A percentile compares a stretch with the other conserved stretches of the same genome.
Evolutionary conservation across 1,140 invertebrate genomes (phyloP).

Genomic region (Linepithema humile): DNA sequence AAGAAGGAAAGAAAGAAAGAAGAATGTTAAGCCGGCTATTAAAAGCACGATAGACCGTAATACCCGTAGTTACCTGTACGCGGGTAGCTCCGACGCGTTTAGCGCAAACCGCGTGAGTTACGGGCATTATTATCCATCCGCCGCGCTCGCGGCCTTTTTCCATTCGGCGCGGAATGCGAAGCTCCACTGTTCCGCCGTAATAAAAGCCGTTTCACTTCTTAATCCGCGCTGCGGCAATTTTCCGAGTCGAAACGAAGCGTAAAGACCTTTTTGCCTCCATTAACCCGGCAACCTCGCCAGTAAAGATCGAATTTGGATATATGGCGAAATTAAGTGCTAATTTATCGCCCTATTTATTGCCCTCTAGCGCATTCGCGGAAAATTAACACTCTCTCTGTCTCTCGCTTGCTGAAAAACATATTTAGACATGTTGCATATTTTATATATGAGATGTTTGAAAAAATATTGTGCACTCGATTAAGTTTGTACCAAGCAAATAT

Average conservation of each 20-base stretch:
- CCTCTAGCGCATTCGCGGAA: too few species aligned
- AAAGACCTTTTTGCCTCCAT: slow-evolving; percentile 34
- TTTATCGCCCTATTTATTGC: too few species aligned
- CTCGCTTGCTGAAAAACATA: too few species aligned
- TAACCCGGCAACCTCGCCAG: too few species aligned
- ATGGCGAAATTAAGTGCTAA: too few species aligned
- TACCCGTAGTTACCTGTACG: slow-evolving; percentile 69
- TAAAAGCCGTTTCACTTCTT: slow-evolving; percentile 72
- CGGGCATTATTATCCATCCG: slow-evolving; percentile 70
- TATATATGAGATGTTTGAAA: too few species aligned
- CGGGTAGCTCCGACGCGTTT: slow-evolving; percentile 59
- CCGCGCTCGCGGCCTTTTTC: slow-evolving; percentile 61
- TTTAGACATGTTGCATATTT: too few species aligned
- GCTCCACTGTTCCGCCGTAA: slow-evolving; percentile 55
- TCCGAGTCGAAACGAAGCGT: slow-evolving; percentile 26
- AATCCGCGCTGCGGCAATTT: slow-evolving; percentile 67
- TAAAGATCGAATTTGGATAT: too few species aligned
- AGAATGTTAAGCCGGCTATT: slow-evolving; percentile 71
- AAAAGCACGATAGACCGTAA: slow-evolving; percentile 72
- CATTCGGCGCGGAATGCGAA: slow-evolving; percentile 53
- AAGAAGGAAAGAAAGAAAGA: not conserved
- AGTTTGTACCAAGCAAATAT: too few species aligned
- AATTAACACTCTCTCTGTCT: too few species aligned
- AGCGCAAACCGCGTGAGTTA: slow-evolving; percentile 68
- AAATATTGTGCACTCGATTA: not conserved